Evolutionary conservation across 2,797 vertebrate species (phyloP).

Genomic region (Hoplostethus mediterraneus): DNA sequence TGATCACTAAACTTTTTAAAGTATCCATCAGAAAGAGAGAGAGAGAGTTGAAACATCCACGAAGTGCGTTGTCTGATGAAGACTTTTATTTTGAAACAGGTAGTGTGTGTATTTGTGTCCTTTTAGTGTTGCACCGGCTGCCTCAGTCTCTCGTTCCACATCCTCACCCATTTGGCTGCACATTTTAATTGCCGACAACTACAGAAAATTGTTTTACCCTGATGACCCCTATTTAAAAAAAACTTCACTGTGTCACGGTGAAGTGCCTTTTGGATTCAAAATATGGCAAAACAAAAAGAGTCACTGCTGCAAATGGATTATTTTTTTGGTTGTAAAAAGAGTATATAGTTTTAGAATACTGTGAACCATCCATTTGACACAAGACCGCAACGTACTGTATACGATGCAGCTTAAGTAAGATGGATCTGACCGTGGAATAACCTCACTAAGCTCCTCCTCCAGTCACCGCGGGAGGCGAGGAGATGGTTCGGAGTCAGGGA

Average conservation of each 20-base stretch:
- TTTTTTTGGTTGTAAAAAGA: background rate
- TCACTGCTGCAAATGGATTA: background rate
- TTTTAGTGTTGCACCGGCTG: constrained; percentile 14
- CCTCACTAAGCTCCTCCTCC: constrained; percentile 34
- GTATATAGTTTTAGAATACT: background rate
- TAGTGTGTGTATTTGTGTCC: background rate
- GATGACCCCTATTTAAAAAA: background rate
- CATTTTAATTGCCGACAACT: too few species aligned
- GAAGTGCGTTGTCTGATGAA: constrained; percentile 5
- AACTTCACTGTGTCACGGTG: background rate
- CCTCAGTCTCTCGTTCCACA: background rate
- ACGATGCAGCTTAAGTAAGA: constrained; percentile 21
- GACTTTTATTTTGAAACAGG: constrained; percentile 1
- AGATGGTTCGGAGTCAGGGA: constrained; percentile 21
- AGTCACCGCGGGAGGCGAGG: constrained; percentile 18
- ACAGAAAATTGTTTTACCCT: too few species aligned
- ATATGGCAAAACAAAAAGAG: background rate
- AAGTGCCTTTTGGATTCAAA: background rate
- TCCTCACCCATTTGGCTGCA: background rate
- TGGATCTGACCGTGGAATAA: constrained; percentile 37
- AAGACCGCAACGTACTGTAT: constrained; percentile 9
- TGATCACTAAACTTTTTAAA: background rate
- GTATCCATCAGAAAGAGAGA: constrained; percentile 15
- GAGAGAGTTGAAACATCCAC: constrained; percentile 10
- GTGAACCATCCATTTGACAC: background rate